Conservation (phyloP, 2,113 vertebrate genomes). For the Psittacus erithacus region DNA sequence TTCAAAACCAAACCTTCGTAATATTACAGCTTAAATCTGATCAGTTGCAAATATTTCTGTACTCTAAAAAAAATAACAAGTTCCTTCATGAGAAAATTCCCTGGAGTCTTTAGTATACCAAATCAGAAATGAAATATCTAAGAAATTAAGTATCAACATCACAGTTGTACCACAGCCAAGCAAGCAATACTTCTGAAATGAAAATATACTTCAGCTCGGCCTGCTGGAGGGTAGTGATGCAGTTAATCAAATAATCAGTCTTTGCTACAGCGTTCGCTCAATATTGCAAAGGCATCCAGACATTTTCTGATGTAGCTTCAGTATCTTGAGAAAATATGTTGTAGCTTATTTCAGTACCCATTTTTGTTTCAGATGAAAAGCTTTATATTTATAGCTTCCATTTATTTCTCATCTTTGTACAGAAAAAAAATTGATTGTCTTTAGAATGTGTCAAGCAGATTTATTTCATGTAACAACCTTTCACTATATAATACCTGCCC, state of each 20-base stretch:
- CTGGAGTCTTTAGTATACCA: not conserved
- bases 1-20: not conserved
- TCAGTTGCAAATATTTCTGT: not conserved
- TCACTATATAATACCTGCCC: not conserved
- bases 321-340: not conserved
- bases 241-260: conserved; percentile 32
- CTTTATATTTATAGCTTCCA: not conserved
- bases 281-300: not conserved
- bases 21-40: not conserved
- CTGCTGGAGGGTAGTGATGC: not conserved
- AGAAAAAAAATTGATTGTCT: not conserved
- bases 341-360: not conserved
- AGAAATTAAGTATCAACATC: not conserved
- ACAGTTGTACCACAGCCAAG: not conserved
- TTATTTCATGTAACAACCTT: not conserved
- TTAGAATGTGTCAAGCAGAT: not conserved
- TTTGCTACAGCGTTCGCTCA: not conserved
- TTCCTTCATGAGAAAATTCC: not conserved
- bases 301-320: not conserved
- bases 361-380: conserved; percentile 3
- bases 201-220: not conserved
- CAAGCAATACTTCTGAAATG: not conserved
- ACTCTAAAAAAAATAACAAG: not conserved
- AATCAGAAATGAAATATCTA: not conserved
- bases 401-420: not conserved